Percentiles rank a stretch among this genome's conserved stretches.
These are phyloP conservation scores for Anoplius nigerrimus DNA, from an alignment of 2,888 invertebrate species.

Conservation along the genomic window DNA sequence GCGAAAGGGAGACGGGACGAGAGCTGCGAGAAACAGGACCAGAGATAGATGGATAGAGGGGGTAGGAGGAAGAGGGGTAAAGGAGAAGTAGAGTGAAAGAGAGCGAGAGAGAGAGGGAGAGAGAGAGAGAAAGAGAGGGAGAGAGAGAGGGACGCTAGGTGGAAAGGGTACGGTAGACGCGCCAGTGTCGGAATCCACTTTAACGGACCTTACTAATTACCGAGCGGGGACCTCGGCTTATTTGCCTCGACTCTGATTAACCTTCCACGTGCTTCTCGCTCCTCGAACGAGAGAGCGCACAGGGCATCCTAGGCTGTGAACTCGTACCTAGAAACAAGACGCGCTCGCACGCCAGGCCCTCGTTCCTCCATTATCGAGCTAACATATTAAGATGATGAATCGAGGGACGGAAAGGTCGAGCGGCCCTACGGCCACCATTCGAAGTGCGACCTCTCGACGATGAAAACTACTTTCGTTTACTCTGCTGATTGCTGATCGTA, in stretches of 20 bases:
- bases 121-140: not conserved
- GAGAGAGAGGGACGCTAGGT: not conserved
- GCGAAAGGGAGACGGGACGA: not conserved
- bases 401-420: too few relatives aligned
- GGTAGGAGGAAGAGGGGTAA: not conserved
- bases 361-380: too few relatives aligned
- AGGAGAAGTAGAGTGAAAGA: constrained; percentile 5
- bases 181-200: constrained; percentile 47
- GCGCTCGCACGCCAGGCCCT: too few relatives aligned
- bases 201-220: constrained; percentile 67
- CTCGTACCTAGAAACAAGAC: too few relatives aligned
- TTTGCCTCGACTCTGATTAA: constrained; percentile 69
- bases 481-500: too few relatives aligned
- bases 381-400: too few relatives aligned
- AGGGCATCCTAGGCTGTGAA: not conserved
- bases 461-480: too few relatives aligned
- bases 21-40: not conserved
- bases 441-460: too few relatives aligned
- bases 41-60: not conserved
- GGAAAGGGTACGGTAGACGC: constrained; percentile 18
- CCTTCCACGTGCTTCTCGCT: constrained; percentile 49
- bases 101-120: not conserved
- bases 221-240: constrained; percentile 56
- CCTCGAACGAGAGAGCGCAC: constrained; percentile 11
- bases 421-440: too few relatives aligned